Evolutionary conservation across 1,140 invertebrate species (phyloP), one percentile per base, ranked within the genome.

Genomic region (Drosophila mojavensis): DNA sequence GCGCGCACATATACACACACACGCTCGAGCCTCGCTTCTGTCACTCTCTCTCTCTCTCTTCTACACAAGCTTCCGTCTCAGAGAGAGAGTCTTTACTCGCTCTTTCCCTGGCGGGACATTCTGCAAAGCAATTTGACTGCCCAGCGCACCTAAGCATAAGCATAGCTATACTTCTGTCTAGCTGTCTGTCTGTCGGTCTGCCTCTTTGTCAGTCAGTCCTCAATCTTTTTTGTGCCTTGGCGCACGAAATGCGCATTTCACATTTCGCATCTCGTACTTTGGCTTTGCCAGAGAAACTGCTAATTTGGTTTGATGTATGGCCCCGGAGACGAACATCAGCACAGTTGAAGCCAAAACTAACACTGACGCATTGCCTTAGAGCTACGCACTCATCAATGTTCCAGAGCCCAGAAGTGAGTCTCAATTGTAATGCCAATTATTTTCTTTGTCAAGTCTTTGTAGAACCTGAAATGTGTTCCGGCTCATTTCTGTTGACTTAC

Each of bases 261-360:
- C n/a, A n/a, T n/a, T n/a, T 48, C 78, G 62, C 61, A 79, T 81
- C 79, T 86, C 64, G 43, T 11, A 45, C 6, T 45, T 45, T 65
- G 65, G 70, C 75, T 81, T 80, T 75, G 48, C 43, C 67, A n/a
- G n/a, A 56, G 73, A 84, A 89, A 75, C 84, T 89, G 80, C 77
- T 89, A 81, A 88, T 89, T 88, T 88, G 80, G 84, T 89, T 89
- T 89, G 84, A 88, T 89, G 77, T 84, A 84, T 89, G 69, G 83
- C 83, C 82, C 84, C 71, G 70, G 84, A 79, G 83, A 88, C 79
- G 79, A 88, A 83, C 69, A 83, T 88, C 83, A 88, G 69, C n/a
- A n/a, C 79, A 79, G 66, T 48, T 53, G 50, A 50, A 60, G 58
- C 56, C 53, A 33, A 47, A 54, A 47, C 61, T 41, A 33, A 47